Percentiles rank a stretch among this genome's conserved stretches.
These are phyloP conservation scores for Epirrhoe tristata DNA, from an alignment of 2,888 invertebrate genomes.

Conservation along the genomic window DNA sequence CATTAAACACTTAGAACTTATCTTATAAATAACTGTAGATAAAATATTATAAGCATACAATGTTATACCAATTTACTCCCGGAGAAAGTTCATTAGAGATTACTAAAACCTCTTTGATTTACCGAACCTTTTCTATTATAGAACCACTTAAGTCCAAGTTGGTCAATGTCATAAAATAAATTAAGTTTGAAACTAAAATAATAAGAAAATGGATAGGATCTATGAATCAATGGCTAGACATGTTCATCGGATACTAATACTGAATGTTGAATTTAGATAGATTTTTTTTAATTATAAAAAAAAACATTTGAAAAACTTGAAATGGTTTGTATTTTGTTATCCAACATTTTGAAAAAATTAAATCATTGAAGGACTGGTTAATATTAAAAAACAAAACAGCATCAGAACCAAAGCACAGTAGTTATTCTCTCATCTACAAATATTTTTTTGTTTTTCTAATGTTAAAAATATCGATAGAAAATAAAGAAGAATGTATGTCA, in stretches of 20 bases:
- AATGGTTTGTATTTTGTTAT: too few relatives aligned
- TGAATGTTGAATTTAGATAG: too few relatives aligned
- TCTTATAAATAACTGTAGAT: neutral
- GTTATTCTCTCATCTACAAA: too few relatives aligned
- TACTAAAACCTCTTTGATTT: conserved; percentile 10
- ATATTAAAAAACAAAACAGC: too few relatives aligned
- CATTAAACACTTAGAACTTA: too few relatives aligned
- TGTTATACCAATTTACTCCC: neutral
- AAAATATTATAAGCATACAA: conserved; percentile 5
- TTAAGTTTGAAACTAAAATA: neutral
- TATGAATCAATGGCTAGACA: neutral
- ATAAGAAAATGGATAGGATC: neutral
- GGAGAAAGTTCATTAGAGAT: conserved; percentile 18
- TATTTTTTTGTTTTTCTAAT: too few relatives aligned
- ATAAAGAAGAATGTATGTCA: conserved; percentile 32
- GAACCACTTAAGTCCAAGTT: neutral
- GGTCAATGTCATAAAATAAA: neutral
- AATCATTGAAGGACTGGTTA: too few relatives aligned
- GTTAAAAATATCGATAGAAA: neutral
- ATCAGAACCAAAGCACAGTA: too few relatives aligned
- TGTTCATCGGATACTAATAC: neutral
- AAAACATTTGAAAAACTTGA: too few relatives aligned
- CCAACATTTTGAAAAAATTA: too few relatives aligned
- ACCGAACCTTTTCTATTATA: conserved; percentile 1
- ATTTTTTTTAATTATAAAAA: too few relatives aligned